Evolutionary conservation across 2,113 vertebrate genomes (phyloP).

Genomic region (Garra rufa): DNA sequence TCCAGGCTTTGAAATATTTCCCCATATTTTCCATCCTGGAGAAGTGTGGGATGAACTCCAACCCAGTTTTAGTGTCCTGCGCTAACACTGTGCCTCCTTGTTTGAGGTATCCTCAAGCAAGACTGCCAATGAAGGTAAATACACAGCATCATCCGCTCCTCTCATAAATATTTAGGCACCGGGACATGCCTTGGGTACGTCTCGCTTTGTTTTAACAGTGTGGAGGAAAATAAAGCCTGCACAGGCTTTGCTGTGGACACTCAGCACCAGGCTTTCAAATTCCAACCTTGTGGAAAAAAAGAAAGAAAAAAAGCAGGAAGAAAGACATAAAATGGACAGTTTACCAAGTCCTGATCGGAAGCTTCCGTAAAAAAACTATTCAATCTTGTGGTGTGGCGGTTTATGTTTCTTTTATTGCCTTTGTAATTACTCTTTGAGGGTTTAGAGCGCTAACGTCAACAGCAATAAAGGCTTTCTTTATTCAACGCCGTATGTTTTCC

Average conservation of each 20-base stretch:
- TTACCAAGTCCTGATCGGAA: slow-evolving; percentile 31
- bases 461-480: slow-evolving; percentile 65
- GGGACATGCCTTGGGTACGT: slow-evolving; percentile 53
- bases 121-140: slow-evolving; percentile 64
- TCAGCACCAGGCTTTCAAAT: slow-evolving; percentile 31
- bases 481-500: slow-evolving; percentile 67
- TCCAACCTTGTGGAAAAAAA: slow-evolving; percentile 1
- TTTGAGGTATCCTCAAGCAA: slow-evolving; percentile 63
- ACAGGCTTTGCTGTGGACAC: not conserved
- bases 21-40: slow-evolving; percentile 50
- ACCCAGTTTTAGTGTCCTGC: slow-evolving; percentile 50
- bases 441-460: slow-evolving; percentile 63
- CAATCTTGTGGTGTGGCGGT: not conserved
- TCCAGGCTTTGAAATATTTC: slow-evolving; percentile 62
- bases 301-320: not conserved
- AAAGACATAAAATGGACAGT: slow-evolving; percentile 28
- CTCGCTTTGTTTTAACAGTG: slow-evolving; percentile 49
- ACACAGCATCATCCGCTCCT: slow-evolving; percentile 58
- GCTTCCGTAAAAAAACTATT: slow-evolving; percentile 31
- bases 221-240: slow-evolving; percentile 44
- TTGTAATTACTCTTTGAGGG: slow-evolving; percentile 65
- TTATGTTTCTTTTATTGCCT: slow-evolving; percentile 49
- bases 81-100: slow-evolving; percentile 60
- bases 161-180: slow-evolving; percentile 69
- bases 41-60: slow-evolving; percentile 10